Evolutionary conservation across 2,888 invertebrate species (phyloP).

Genomic region (Melinopterus prodromus): DNA sequence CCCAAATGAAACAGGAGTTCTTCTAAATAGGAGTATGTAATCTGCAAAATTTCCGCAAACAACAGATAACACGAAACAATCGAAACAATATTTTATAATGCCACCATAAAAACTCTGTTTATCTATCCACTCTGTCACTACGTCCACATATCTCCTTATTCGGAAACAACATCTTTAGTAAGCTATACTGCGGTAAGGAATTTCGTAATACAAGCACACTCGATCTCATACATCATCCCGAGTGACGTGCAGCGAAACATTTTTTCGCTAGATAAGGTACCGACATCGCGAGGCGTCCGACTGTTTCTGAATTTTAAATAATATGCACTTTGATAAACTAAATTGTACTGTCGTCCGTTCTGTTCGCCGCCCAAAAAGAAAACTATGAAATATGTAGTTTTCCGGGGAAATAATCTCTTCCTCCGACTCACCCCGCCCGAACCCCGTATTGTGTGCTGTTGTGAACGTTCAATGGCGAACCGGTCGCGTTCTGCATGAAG

Average conservation of each 20-base stretch:
- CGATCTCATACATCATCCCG: neutral
- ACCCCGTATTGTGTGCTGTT: no score
- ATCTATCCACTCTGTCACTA: no score
- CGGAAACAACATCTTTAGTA: neutral
- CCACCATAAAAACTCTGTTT: no score
- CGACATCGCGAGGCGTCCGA: constrained; percentile 15
- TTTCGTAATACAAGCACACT: neutral
- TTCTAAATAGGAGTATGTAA: no score
- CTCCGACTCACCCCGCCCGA: neutral
- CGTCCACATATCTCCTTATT: no score
- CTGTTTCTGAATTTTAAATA: constrained; percentile 32
- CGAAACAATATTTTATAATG: no score
- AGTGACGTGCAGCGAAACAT: constrained; percentile 24
- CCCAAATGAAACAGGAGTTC: no score
- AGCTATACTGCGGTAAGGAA: neutral
- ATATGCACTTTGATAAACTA: constrained; percentile 34
- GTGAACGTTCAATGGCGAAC: neutral
- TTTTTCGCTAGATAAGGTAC: constrained; percentile 30
- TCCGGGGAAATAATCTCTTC: neutral
- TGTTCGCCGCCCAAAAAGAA: neutral
- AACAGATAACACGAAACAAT: no score
- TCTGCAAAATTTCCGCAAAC: no score
- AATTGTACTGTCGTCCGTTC: constrained; percentile 34
- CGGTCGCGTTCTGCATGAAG: neutral
- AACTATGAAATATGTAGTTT: neutral